Evolutionary conservation across 2,888 invertebrate genomes (phyloP).

Genomic region (Linyphia triangularis): DNA sequence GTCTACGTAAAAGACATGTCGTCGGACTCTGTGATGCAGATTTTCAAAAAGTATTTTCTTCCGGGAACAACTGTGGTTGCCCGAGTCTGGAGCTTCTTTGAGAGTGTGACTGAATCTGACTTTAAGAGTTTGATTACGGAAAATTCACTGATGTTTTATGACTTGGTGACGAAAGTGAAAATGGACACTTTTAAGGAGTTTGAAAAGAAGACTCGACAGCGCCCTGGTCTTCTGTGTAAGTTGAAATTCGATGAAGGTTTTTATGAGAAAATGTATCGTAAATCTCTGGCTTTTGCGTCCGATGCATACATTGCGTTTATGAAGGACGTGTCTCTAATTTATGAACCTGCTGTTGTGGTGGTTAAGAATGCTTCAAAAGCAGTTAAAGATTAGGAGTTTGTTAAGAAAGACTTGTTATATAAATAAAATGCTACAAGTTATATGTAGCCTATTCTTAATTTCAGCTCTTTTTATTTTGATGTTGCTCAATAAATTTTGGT

Average conservation of each 20-base stretch:
- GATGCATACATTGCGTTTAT: slow-evolving; percentile 20
- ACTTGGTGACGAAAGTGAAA: not conserved
- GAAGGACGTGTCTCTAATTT: slow-evolving; percentile 3
- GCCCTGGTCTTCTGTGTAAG: not conserved
- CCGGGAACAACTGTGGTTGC: not conserved
- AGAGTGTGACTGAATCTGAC: not conserved
- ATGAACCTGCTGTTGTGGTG: not conserved
- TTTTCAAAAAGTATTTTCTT: not conserved
- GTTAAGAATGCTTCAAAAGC: not conserved
- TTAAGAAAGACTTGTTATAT: no score
- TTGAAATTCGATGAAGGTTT: not conserved
- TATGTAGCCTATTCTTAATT: no score
- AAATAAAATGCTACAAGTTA: no score
- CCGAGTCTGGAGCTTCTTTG: not conserved
- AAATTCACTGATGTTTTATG: not conserved
- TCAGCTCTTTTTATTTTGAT: no score
- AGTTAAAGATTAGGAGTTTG: no score
- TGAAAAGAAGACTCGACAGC: not conserved
- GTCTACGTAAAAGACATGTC: not conserved
- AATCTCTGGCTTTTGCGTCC: not conserved
- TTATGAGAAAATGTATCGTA: slow-evolving; percentile 18
- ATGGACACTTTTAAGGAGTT: slow-evolving; percentile 5
- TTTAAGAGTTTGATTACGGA: not conserved
- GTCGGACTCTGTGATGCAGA: not conserved
- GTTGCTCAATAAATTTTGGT: no score